A percentile compares a stretch with the other conserved stretches of the same genome.
Evolutionary conservation across 2,113 vertebrate genomes (phyloP).

Genomic region (Brachypteracias leptosomus): DNA sequence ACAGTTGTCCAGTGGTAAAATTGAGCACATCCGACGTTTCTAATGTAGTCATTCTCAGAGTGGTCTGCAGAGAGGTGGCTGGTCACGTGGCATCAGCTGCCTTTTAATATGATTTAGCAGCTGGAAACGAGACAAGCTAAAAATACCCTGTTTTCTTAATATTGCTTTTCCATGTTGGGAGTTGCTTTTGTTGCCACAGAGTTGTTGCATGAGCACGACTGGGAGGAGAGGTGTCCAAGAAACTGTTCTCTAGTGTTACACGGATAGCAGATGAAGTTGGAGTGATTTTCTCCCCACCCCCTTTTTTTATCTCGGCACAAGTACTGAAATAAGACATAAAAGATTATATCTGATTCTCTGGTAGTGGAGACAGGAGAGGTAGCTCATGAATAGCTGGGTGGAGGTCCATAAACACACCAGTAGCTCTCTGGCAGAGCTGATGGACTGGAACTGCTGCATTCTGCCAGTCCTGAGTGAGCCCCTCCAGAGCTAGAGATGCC

Average conservation of each 20-base stretch:
- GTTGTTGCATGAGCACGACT: not conserved
- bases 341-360: not conserved
- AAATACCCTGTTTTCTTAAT: conserved; percentile 60
- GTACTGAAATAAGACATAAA: not conserved
- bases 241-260: conserved; percentile 17
- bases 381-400: rapidly evolving
- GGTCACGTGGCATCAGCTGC: conserved; percentile 36
- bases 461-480: rapidly evolving
- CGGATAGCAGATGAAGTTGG: not conserved
- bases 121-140: conserved; percentile 58
- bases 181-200: conserved; percentile 52
- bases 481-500: not conserved
- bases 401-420: not conserved
- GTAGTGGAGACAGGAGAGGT: not conserved
- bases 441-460: not conserved
- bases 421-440: not conserved
- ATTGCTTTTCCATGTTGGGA: conserved; percentile 65
- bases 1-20: conserved; percentile 49
- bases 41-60: conserved; percentile 39
- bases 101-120: conserved; percentile 62
- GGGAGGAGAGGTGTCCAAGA: conserved; percentile 57
- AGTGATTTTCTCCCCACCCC: not conserved
- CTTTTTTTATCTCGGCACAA: not conserved
- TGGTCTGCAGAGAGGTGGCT: not conserved
- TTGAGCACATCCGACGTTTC: conserved; percentile 42